Conservation (phyloP, 2,113 vertebrate species). For the Peromyscus leucopus region DNA sequence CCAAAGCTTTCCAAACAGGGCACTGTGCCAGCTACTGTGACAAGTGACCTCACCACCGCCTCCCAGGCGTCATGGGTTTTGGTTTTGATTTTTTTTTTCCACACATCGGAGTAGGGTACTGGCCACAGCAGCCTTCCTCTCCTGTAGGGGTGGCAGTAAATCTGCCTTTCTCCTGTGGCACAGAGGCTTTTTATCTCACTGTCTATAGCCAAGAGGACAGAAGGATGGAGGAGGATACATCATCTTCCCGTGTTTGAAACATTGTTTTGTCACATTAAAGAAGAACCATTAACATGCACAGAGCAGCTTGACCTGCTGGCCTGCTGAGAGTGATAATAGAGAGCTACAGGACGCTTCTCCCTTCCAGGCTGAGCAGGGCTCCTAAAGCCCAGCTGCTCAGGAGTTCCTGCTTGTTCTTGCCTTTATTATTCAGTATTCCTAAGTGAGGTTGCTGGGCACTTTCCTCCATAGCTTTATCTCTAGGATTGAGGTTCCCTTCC, state of each 20-base stretch:
- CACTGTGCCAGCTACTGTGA: neutral
- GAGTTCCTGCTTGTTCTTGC: rapidly evolving
- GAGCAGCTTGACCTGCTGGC: neutral
- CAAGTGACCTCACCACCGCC: neutral
- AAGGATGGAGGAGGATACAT: neutral
- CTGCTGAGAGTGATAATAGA: neutral
- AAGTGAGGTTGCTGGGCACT: neutral
- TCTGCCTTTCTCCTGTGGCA: neutral
- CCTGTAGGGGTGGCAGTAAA: neutral
- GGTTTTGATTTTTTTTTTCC: neutral
- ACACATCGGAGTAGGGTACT: rapidly evolving
- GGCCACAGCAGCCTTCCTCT: neutral
- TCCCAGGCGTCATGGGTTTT: neutral
- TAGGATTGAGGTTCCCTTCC: neutral
- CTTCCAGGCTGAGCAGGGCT: neutral
- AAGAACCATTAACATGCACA: neutral
- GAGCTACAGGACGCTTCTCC: neutral
- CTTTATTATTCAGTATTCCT: neutral
- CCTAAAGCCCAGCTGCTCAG: neutral
- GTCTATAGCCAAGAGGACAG: neutral
- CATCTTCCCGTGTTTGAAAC: neutral
- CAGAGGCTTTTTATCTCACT: neutral
- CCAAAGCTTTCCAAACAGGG: neutral
- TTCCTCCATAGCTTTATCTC: neutral
- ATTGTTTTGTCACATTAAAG: neutral